A percentile compares a stretch with the other conserved stretches of the same genome.
These are phyloP conservation scores for Oreochromis aureus DNA, from an alignment of 2,113 vertebrate species.

Conservation along the genomic window DNA sequence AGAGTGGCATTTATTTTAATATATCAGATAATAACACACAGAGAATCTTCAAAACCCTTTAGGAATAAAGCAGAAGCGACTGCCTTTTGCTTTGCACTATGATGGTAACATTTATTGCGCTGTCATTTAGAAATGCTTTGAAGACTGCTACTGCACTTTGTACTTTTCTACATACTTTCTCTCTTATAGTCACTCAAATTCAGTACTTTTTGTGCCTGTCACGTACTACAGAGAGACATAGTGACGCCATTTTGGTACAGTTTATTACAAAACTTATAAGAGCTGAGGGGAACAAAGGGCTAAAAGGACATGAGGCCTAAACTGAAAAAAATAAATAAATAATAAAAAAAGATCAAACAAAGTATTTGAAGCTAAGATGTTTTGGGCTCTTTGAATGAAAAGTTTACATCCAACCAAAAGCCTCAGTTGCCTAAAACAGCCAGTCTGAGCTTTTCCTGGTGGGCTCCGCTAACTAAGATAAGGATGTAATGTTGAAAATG, in stretches of 20 bases:
- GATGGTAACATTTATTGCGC: background rate
- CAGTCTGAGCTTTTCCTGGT: conserved; percentile 28
- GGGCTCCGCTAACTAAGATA: conserved; percentile 44
- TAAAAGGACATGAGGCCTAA: background rate
- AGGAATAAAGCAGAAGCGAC: background rate
- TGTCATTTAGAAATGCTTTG: background rate
- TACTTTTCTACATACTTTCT: background rate
- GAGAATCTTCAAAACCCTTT: background rate
- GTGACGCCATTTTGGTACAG: background rate
- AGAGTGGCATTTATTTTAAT: background rate
- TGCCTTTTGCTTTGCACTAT: background rate
- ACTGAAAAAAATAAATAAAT: background rate
- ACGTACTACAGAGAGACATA: background rate
- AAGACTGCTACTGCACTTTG: background rate
- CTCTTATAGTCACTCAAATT: background rate
- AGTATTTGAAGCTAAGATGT: background rate
- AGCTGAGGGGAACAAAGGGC: background rate
- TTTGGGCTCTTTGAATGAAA: background rate
- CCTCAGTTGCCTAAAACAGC: conserved; percentile 20
- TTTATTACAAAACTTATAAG: background rate
- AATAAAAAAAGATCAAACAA: background rate
- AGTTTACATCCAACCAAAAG: background rate
- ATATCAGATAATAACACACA: background rate
- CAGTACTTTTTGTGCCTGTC: background rate
- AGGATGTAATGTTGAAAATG: conserved; percentile 51